Percentiles rank a stretch among this genome's conserved stretches.
Evolutionary conservation across 1,140 invertebrate genomes (phyloP).

Genomic region (Ruditapes philippinarum): DNA sequence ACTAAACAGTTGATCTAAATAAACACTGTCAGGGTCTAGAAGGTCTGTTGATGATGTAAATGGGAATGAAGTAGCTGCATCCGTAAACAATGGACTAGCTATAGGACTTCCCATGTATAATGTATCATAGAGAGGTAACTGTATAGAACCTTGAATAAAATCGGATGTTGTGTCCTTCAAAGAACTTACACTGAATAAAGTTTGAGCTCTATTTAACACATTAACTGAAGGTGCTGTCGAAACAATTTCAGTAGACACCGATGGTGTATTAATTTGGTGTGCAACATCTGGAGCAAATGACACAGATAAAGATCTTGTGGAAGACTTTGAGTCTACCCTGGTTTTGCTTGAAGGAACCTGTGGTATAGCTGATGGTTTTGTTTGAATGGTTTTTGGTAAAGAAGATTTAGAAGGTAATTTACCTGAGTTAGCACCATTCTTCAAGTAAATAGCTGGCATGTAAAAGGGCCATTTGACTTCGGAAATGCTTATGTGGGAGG

Average conservation of each 20-base stretch:
- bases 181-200: conserved; percentile 49
- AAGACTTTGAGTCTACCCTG: not conserved
- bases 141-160: not conserved
- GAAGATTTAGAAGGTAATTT: too few relatives aligned
- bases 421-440: not conserved
- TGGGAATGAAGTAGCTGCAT: conserved; percentile 25
- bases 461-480: too few relatives aligned
- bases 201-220: conserved; percentile 40
- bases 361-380: not conserved
- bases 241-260: not conserved
- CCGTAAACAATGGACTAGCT: conserved; percentile 44
- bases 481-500: too few relatives aligned
- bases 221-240: not conserved
- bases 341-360: not conserved
- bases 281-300: not conserved
- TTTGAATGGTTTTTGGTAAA: not conserved
- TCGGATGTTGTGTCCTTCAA: conserved; percentile 24
- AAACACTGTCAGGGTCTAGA: not conserved
- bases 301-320: not conserved
- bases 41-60: conserved; percentile 47
- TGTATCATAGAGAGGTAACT: conserved; percentile 13
- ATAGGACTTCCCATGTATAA: conserved; percentile 22
- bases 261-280: not conserved
- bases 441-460: not conserved
- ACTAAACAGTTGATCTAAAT: conserved; percentile 7